phyloP scores from a whole-genome alignment of 2,797 vertebrate species.

The Pseudochirops cupreus region DNA sequence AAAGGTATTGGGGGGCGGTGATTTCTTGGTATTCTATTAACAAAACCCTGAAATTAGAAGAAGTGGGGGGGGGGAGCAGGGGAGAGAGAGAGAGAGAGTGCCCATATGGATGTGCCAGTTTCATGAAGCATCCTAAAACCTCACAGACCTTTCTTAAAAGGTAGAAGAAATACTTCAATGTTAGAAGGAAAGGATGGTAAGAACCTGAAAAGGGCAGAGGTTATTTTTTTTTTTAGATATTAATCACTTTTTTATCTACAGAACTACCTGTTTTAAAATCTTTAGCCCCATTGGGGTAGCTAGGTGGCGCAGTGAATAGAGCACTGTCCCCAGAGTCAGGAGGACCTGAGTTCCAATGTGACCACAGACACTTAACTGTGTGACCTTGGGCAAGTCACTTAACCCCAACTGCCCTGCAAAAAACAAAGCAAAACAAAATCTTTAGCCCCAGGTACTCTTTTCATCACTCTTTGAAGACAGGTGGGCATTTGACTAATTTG shows the following conservation, averaged over 20 bases:
- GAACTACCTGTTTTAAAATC: neutral
- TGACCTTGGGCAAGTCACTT: no score
- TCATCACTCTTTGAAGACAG: constrained; percentile 17
- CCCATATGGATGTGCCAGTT: no score
- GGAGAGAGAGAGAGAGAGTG: no score
- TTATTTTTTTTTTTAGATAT: constrained; percentile 47
- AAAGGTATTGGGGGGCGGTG: neutral
- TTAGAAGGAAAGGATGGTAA: constrained; percentile 68
- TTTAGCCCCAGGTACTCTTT: constrained; percentile 36
- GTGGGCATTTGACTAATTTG: constrained; percentile 15
- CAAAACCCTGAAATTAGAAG: constrained; percentile 72
- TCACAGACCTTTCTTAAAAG: constrained; percentile 55
- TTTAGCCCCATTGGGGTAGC: neutral
- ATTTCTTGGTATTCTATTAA: constrained; percentile 53
- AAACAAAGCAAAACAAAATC: neutral
- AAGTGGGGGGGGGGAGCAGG: neutral
- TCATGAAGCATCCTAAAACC: neutral
- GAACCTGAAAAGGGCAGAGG: constrained; percentile 57
- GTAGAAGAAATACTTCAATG: constrained; percentile 78
- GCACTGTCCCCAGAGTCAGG: no score
- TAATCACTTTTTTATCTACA: constrained; percentile 63
- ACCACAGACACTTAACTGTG: no score
- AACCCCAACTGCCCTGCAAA: no score
- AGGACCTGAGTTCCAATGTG: no score
- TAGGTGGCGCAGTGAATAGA: no score